phyloP scores from a whole-genome alignment of 1,140 invertebrate genomes.

The Bicyclus anynana region DNA sequence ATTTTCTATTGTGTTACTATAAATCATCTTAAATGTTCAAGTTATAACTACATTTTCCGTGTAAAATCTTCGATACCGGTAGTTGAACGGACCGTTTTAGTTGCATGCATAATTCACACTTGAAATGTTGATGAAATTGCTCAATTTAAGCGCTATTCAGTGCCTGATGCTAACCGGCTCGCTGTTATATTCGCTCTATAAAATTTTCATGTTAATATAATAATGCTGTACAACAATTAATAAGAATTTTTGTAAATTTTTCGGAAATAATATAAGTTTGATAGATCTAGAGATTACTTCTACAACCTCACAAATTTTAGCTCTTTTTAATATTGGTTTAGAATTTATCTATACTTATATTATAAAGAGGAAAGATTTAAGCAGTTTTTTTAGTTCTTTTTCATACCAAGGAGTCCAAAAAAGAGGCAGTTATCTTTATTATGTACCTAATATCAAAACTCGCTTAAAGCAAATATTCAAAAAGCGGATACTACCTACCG shows the following conservation, averaged over 20 bases:
- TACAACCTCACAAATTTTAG: too few species aligned
- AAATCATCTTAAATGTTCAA: not conserved
- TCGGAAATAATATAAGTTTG: too few species aligned
- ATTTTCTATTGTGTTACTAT: not conserved
- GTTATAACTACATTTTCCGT: not conserved
- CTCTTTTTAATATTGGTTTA: too few species aligned
- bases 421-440: too few species aligned
- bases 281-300: too few species aligned
- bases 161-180: not conserved
- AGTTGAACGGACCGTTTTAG: conserved; percentile 3
- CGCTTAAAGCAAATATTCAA: too few species aligned
- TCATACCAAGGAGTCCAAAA: too few species aligned
- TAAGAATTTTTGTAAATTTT: not conserved
- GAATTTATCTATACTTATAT: too few species aligned
- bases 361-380: too few species aligned
- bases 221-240: not conserved
- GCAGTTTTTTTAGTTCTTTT: too few species aligned
- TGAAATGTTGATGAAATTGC: conserved; percentile 8
- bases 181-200: not conserved
- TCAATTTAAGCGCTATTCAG: conserved; percentile 6
- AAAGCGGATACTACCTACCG: too few species aligned
- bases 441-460: too few species aligned
- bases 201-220: not conserved
- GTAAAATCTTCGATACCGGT: not conserved
- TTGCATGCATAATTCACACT: conserved; percentile 9